Evolutionary conservation across 2,888 invertebrate species (phyloP), one percentile per base, ranked within the genome.

Genomic region (Serrognathus titanus): DNA sequence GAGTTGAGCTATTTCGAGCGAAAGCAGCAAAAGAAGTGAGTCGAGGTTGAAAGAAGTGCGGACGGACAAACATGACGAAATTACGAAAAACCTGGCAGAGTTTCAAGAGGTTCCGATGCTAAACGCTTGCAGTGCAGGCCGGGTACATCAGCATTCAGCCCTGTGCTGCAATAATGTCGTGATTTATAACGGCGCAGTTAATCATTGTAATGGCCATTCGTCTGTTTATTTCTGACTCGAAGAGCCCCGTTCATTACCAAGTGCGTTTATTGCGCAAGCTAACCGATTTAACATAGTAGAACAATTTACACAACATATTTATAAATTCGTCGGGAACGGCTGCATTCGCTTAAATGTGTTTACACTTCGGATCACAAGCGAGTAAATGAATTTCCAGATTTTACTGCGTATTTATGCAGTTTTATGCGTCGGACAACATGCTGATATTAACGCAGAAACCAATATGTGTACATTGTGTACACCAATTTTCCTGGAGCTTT

Each of bases 161-260:
- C 66, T 64, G 24, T 64, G 64, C 66, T 62, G 67, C 66, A 70
- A 71, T 70, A 69, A 69, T 63, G 65, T 62, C 67, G 65, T 70
- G 69, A 72, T 70, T 71, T 70, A 70, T 67, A 70, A 63, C 66
- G 62, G 64, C 63, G 63, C 69, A 64, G 69, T 71, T 72, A 68
- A 71, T 71, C 69, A 71, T 69, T 65, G 66, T 70, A 71, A 71
- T 70, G 66, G 67, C 69, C 66, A 66, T 66, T 65, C 66, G 66
- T 69, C 65, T 67, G 66, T 63, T 69, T 69, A 69, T 71, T 70
- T 69, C 69, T 43, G 43, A 43, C 43, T 43, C 12, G 43, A n/a
- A 31, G 43, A 9, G 11, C 43, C 43, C 43, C 43, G 16, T 43
- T 10, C 43, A 13, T 9, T 16, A 11, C 12, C 12, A 9, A 11